Evolutionary conservation across 2,797 vertebrate genomes (phyloP), one percentile per base, ranked within the genome.

Genomic region (Crenuchus spilurus): DNA sequence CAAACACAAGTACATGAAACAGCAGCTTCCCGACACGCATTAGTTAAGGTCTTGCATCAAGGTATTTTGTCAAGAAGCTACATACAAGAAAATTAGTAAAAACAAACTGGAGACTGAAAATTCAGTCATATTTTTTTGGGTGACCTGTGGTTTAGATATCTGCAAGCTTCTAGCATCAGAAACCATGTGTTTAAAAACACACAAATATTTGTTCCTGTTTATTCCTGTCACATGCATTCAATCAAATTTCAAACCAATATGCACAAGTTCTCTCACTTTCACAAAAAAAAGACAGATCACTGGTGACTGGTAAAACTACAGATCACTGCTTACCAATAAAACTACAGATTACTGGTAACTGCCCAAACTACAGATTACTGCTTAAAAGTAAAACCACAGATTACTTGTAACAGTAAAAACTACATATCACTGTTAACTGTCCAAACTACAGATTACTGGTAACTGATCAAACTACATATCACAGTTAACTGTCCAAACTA

Each of bases 201-300:
- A n/a, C n/a, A n/a, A n/a, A n/a, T n/a, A n/a, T 51, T 24, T 22
- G 13, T 24, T 24, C 20, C 46, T 20, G 3, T 20, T 20, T n/a
- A n/a, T 1, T 48, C 20, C 13, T 74, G 54, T 65, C 55, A 70
- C 18, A 65, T 72, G 49, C 60, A 81, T 22, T 39, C 58, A 62
- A 41, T 35, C 26, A 49, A 75, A 69, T 77, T 55, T 51, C 18
- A 22, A 24, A 39, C n/a, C 60, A 41, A 28, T 8, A 20, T 62
- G 48, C 37, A 42, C 13, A 54, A 31, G 51, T 44, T 65, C 16
- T 26, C 13, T 13, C 41, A 51, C 24, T 31, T 55, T 11, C n/a
- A 55, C 28, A 64, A 64, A 73, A n/a, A n/a, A n/a, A n/a, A n/a
- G n/a, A n/a, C n/a, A n/a, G n/a, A n/a, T n/a, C n/a, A n/a, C n/a